phyloP scores from a whole-genome alignment of 2,888 invertebrate genomes.

The Limnephilus rhombicus region DNA sequence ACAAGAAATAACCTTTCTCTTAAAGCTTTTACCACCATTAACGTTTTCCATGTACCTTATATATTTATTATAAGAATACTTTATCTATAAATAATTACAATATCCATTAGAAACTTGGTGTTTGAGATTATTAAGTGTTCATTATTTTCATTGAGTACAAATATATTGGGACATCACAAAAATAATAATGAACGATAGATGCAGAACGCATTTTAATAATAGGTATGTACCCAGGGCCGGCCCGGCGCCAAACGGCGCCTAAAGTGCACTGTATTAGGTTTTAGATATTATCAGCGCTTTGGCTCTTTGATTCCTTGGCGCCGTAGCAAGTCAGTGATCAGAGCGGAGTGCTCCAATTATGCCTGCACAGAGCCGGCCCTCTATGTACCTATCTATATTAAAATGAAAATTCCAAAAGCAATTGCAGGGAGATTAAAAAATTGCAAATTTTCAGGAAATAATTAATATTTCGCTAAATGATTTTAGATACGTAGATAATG shows the following conservation, averaged over 20 bases:
- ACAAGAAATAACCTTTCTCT: conserved; percentile 58
- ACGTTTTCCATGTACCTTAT: conserved; percentile 48
- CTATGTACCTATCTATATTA: too few species aligned
- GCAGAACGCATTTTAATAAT: background rate
- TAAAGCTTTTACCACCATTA: conserved; percentile 64
- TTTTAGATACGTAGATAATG: background rate
- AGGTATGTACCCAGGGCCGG: background rate
- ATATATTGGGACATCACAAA: background rate
- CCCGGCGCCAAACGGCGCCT: too few species aligned
- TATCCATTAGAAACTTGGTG: conserved; percentile 48
- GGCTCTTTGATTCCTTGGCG: too few species aligned
- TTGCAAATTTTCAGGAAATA: too few species aligned
- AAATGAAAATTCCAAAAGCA: too few species aligned
- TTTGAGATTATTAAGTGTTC: conserved; percentile 3
- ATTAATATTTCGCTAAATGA: background rate
- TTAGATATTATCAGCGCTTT: too few species aligned
- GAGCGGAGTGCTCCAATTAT: too few species aligned
- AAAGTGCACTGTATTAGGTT: too few species aligned
- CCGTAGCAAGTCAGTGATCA: too few species aligned
- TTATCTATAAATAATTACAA: conserved; percentile 53
- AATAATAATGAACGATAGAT: background rate
- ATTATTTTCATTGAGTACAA: conserved; percentile 3
- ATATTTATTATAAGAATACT: conserved; percentile 12
- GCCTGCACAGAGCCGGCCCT: too few species aligned
- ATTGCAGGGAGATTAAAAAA: too few species aligned